phyloP scores from a whole-genome alignment of 2,113 vertebrate species.

The Potamarius usumacintae region DNA sequence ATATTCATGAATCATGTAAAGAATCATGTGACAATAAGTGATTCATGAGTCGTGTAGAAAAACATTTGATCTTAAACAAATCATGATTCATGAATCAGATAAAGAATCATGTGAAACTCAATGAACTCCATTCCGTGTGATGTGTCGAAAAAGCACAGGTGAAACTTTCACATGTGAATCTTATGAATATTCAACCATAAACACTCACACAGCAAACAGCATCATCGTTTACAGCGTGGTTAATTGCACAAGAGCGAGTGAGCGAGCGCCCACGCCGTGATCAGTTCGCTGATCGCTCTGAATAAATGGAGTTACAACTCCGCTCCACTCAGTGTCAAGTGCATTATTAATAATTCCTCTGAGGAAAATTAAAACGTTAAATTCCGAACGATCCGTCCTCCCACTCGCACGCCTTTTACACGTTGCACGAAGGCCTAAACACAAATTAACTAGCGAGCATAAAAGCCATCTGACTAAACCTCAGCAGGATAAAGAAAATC shows the following conservation, averaged over 20 bases:
- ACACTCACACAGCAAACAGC: constrained; percentile 7
- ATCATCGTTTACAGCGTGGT: constrained; percentile 18
- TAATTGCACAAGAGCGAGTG: constrained; percentile 38
- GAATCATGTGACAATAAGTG: not conserved
- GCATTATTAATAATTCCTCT: constrained; percentile 52
- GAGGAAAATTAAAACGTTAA: constrained; percentile 40
- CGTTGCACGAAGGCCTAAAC: not conserved
- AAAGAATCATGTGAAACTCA: not conserved
- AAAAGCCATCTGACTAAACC: not conserved
- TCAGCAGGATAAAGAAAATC: constrained; percentile 12
- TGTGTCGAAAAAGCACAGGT: not conserved
- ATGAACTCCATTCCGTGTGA: not conserved
- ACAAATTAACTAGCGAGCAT: not conserved
- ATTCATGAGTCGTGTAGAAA: not conserved
- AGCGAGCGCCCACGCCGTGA: constrained; percentile 43
- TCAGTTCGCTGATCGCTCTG: constrained; percentile 41
- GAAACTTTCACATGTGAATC: not conserved
- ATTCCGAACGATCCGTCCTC: constrained; percentile 28
- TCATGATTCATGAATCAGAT: not conserved
- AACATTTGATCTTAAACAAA: not conserved
- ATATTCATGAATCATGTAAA: not conserved
- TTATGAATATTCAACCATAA: not conserved
- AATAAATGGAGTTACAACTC: constrained; percentile 51
- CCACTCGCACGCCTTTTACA: constrained; percentile 16
- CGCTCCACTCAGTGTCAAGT: constrained; percentile 50